Evolutionary conservation across 2,113 vertebrate genomes (phyloP).

Genomic region (Laticauda colubrina): DNA sequence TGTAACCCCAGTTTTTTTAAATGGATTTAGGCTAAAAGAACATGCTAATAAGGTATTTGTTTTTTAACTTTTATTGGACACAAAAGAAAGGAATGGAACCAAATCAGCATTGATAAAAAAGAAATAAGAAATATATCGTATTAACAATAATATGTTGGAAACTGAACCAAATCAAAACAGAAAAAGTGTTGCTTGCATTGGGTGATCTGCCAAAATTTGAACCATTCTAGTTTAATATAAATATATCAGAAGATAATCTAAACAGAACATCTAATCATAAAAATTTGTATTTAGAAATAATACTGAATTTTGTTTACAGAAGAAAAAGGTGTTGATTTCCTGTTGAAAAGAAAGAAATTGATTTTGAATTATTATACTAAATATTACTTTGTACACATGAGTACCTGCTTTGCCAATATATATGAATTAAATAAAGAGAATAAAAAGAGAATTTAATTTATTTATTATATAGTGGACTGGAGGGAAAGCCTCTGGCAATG

Average conservation of each 20-base stretch:
- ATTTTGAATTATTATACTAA: not conserved
- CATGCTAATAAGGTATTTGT: not conserved
- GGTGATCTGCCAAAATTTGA: not conserved
- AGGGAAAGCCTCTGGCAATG: not conserved
- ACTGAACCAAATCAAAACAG: not conserved
- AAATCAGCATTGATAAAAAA: slow-evolving; percentile 45
- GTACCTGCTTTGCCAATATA: not conserved
- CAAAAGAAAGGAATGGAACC: not conserved
- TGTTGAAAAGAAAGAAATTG: not conserved
- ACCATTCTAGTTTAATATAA: not conserved
- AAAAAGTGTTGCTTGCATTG: too few species aligned
- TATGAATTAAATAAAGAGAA: not conserved
- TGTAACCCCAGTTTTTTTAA: not conserved
- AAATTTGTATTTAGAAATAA: not conserved
- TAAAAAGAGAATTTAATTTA: not conserved
- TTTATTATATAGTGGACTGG: not conserved
- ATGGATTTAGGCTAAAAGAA: not conserved
- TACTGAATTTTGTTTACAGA: not conserved
- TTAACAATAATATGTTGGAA: not conserved
- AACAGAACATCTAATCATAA: not conserved
- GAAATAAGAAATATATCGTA: not conserved
- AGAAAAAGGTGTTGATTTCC: not conserved
- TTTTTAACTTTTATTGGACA: not conserved
- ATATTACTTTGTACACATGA: not conserved
- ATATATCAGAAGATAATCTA: not conserved